Conservation (phyloP, 2,797 vertebrate genomes). For the Sebastiscus tertius region DNA sequence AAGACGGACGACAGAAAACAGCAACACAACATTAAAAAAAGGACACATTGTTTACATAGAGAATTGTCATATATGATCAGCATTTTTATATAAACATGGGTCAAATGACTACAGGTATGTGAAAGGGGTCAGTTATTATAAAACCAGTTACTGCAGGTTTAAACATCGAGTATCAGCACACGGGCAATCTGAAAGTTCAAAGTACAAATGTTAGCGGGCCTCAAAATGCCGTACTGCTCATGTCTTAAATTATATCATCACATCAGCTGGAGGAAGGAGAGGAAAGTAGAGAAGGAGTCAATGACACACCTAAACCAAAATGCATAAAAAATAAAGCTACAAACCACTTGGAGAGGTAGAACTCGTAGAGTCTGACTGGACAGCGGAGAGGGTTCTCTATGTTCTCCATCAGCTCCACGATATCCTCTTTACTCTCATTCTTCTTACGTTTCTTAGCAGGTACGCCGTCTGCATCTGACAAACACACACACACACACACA, state of each 20-base stretch:
- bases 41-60: neutral
- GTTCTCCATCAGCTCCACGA: constrained; percentile 93
- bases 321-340: neutral
- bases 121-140: neutral
- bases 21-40: neutral
- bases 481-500: neutral
- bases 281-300: neutral
- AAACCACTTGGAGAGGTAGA: constrained; percentile 94
- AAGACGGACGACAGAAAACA: neutral
- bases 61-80: neutral
- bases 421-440: constrained; percentile 80
- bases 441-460: constrained; percentile 87
- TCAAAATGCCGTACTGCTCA: neutral
- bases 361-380: constrained; percentile 93
- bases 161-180: neutral
- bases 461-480: constrained; percentile 53
- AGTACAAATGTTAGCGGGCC: neutral
- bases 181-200: neutral
- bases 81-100: neutral
- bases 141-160: neutral
- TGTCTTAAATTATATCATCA: neutral
- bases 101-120: neutral
- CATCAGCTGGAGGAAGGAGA: neutral
- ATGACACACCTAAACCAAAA: neutral
- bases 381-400: constrained; percentile 91